A percentile compares a stretch with the other conserved stretches of the same genome.
These are phyloP conservation scores for sheep (Ovis aries) DNA, from an alignment of 2,113 vertebrate species.

Conservation along the genomic window ARS-UI_Ramb_v3.0 NC_056054.1:60292001-60292500, in stretches of 20 bases:
- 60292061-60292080: background rate
- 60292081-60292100: background rate
- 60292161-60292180: background rate
- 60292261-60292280: background rate
- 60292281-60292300: background rate
- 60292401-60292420: background rate
- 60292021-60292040: background rate
- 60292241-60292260: background rate
- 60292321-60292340: background rate
- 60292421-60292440: background rate
- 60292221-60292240: background rate
- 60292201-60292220: background rate
- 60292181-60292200: background rate
- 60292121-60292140: background rate
- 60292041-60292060: background rate
- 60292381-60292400: background rate
- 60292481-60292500: background rate
- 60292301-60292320: background rate
- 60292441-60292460: background rate
- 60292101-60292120: background rate
- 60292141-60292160: background rate
- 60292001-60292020: background rate
- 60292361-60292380: slow-evolving; percentile 6
- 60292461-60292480: background rate
- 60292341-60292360: background rate